These are phyloP conservation scores for Oophaga sylvatica DNA, from an alignment of 2,797 vertebrate species.

Conservation along the genomic window DNA sequence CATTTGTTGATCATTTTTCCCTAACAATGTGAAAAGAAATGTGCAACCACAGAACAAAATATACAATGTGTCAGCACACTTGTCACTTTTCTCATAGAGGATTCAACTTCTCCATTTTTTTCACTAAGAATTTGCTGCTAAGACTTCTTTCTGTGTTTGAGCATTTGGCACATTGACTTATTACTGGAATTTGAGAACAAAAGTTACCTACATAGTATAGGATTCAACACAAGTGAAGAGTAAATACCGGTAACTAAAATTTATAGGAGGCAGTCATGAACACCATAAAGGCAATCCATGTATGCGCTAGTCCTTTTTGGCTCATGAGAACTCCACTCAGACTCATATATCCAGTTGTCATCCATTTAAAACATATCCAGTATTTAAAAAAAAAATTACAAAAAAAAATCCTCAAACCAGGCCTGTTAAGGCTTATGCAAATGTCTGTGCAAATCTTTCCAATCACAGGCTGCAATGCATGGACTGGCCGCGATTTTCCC, in stretches of 20 bases:
- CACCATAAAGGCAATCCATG: not conserved
- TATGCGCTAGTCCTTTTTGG: too few relatives aligned
- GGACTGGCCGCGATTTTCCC: too few relatives aligned
- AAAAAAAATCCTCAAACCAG: too few relatives aligned
- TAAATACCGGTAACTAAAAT: not conserved
- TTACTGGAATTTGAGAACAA: not conserved
- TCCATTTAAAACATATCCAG: too few relatives aligned
- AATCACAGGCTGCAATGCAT: too few relatives aligned
- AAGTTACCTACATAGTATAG: not conserved
- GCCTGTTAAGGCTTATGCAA: too few relatives aligned
- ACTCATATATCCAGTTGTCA: not conserved
- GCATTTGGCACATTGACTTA: not conserved
- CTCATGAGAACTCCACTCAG: too few relatives aligned
- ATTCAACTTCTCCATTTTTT: conserved; percentile 50
- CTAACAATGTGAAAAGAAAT: conserved; percentile 29
- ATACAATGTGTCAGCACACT: conserved; percentile 36
- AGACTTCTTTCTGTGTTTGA: conserved; percentile 26
- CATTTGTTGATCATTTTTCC: not conserved
- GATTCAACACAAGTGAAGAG: not conserved
- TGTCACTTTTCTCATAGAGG: conserved; percentile 41
- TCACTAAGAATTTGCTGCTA: conserved; percentile 38
- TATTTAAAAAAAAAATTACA: too few relatives aligned
- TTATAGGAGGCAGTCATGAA: not conserved
- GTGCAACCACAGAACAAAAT: conserved; percentile 38
- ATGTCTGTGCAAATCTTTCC: too few relatives aligned